A percentile compares a stretch with the other conserved stretches of the same genome.
phyloP scores from a whole-genome alignment of 2,888 invertebrate genomes.

The Drosophila ustulata region DNA sequence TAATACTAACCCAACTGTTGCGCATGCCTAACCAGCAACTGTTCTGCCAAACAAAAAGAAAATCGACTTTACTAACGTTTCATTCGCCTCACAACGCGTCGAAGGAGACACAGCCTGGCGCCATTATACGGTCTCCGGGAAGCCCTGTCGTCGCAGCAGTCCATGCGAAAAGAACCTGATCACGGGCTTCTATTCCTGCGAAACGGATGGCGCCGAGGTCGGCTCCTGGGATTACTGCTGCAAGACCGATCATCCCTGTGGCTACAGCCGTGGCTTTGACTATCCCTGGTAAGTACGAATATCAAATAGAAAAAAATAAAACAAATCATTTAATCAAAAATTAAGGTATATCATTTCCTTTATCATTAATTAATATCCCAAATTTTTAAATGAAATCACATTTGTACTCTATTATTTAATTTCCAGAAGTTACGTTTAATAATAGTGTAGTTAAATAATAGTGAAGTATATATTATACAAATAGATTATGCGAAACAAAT shows the following conservation, averaged over 20 bases:
- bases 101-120: slow-evolving; percentile 88
- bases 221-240: slow-evolving; percentile 95
- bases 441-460: too few relatives aligned
- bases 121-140: slow-evolving; percentile 92
- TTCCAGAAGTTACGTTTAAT: too few relatives aligned
- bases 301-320: too few relatives aligned
- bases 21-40: slow-evolving; percentile 22
- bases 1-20: slow-evolving; percentile 40
- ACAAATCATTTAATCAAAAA: too few relatives aligned
- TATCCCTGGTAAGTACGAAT: slow-evolving; percentile 90
- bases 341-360: too few relatives aligned
- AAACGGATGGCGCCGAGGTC: slow-evolving; percentile 89
- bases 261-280: slow-evolving; percentile 92
- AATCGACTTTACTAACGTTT: slow-evolving; percentile 42
- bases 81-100: slow-evolving; percentile 65
- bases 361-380: too few relatives aligned
- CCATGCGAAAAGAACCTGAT: slow-evolving; percentile 90
- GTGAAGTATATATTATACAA: too few relatives aligned
- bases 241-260: slow-evolving; percentile 92
- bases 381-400: too few relatives aligned
- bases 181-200: slow-evolving; percentile 94
- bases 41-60: slow-evolving; percentile 1
- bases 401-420: too few relatives aligned
- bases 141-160: slow-evolving; percentile 90
- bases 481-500: too few relatives aligned